phyloP scores from a whole-genome alignment of 2,797 vertebrate genomes.

The Astyanax mexicanus region DNA sequence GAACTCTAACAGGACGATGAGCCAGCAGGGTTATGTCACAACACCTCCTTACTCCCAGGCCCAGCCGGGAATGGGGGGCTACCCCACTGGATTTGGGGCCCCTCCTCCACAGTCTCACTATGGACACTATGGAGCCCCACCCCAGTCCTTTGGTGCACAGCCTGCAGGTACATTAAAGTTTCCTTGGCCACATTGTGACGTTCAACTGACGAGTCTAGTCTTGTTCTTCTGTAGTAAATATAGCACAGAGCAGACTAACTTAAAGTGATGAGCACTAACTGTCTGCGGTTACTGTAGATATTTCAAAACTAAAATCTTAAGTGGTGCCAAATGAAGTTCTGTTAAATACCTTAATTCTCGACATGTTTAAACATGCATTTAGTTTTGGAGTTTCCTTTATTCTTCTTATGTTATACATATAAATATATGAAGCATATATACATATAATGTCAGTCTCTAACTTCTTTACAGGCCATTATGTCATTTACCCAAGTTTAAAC shows the following conservation, averaged over 20 bases:
- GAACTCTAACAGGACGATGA: constrained; percentile 78
- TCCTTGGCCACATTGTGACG: not conserved
- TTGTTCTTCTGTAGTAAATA: constrained; percentile 3
- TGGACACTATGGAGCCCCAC: constrained; percentile 84
- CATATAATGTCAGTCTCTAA: too few relatives aligned
- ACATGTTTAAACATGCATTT: too few relatives aligned
- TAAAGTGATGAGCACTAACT: not conserved
- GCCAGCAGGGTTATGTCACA: constrained; percentile 94
- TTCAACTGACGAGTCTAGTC: constrained; percentile 12
- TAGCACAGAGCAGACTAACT: not conserved
- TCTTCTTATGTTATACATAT: not conserved
- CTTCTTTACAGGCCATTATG: not conserved
- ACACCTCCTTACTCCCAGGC: constrained; percentile 91
- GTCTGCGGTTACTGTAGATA: not conserved
- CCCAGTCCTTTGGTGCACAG: constrained; percentile 72
- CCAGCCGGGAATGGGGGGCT: constrained; percentile 88
- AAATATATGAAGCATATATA: too few relatives aligned
- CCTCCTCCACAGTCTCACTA: constrained; percentile 80
- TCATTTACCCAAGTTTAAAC: not conserved
- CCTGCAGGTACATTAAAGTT: constrained; percentile 77
- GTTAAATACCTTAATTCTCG: too few relatives aligned
- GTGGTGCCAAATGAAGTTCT: too few relatives aligned
- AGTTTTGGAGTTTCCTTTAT: too few relatives aligned
- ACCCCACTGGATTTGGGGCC: constrained; percentile 81
- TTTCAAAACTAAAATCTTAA: not conserved